These are phyloP conservation scores for Trichopria drosophilae DNA, from an alignment of 2,888 invertebrate genomes.

Conservation along the genomic window DNA sequence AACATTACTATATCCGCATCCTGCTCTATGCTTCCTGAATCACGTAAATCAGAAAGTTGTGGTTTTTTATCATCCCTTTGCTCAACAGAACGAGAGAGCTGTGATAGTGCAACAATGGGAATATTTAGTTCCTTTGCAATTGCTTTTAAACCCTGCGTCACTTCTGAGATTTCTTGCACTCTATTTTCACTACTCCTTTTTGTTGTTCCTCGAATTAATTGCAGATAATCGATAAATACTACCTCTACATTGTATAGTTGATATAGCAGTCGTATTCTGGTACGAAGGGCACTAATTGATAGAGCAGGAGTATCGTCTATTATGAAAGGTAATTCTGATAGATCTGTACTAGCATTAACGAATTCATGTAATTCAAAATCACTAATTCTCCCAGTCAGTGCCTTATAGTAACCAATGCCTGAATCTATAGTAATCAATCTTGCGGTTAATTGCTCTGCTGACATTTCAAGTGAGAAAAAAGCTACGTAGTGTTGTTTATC, in stretches of 20 bases:
- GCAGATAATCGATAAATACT: slow-evolving; percentile 20
- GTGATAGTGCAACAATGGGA: slow-evolving; percentile 15
- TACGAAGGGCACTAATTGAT: slow-evolving; percentile 19
- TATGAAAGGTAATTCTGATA: slow-evolving; percentile 18
- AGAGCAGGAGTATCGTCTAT: slow-evolving; percentile 23
- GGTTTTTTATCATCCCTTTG: slow-evolving; percentile 13
- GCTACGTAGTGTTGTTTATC: slow-evolving; percentile 8
- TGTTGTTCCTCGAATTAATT: slow-evolving; percentile 13
- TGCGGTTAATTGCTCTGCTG: neutral
- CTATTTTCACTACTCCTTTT: slow-evolving; percentile 14
- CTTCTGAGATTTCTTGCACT: slow-evolving; percentile 18
- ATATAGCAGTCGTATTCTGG: slow-evolving; percentile 19
- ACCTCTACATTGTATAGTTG: slow-evolving; percentile 19
- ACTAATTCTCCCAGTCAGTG: slow-evolving; percentile 23
- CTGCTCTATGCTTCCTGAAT: slow-evolving; percentile 24
- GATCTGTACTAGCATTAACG: slow-evolving; percentile 17
- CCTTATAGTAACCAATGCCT: slow-evolving; percentile 21
- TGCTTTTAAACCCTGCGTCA: slow-evolving; percentile 22
- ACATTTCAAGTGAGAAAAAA: slow-evolving; percentile 16
- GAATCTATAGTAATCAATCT: slow-evolving; percentile 20
- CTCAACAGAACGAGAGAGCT: slow-evolving; percentile 16
- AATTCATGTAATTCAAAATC: slow-evolving; percentile 23
- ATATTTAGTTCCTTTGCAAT: slow-evolving; percentile 23
- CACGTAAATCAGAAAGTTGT: slow-evolving; percentile 17
- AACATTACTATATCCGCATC: slow-evolving; percentile 26